A percentile compares a stretch with the other conserved stretches of the same genome.
These are phyloP conservation scores for Spea hammondii DNA, from an alignment of 2,797 vertebrate genomes.

Conservation along the genomic window DNA sequence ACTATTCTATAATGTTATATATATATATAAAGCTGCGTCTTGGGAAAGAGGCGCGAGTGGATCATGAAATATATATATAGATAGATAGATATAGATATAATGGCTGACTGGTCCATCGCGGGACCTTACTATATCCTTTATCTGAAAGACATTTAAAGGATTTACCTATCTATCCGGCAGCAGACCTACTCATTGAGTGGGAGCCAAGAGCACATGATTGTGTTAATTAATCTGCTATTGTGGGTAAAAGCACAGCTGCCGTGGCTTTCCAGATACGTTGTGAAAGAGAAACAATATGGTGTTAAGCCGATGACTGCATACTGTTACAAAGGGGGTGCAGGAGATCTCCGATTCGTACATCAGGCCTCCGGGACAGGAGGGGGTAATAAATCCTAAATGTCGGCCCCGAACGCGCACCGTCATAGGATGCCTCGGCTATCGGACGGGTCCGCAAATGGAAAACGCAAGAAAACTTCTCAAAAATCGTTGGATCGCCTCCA, in stretches of 20 bases:
- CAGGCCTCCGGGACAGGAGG: slow-evolving; percentile 93
- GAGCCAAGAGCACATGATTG: slow-evolving; percentile 98
- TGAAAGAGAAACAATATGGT: slow-evolving; percentile 99
- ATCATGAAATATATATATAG: slow-evolving; percentile 60
- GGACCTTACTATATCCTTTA: slow-evolving; percentile 80
- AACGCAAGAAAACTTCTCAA: slow-evolving; percentile 15
- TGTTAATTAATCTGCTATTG: slow-evolving; percentile 99
- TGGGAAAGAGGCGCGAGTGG: slow-evolving; percentile 67
- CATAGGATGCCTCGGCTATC: slow-evolving; percentile 84
- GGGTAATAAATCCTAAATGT: slow-evolving; percentile 87
- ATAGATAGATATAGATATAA: too few relatives aligned
- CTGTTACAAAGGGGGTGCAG: slow-evolving; percentile 94
- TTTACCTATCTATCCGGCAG: slow-evolving; percentile 99
- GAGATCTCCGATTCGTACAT: slow-evolving; percentile 96
- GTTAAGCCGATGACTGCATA: slow-evolving; percentile 95
- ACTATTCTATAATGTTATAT: too few relatives aligned
- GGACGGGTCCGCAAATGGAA: slow-evolving; percentile 73
- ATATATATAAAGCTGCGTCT: slow-evolving; percentile 56
- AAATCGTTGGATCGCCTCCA: not conserved
- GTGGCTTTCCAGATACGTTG: slow-evolving; percentile 93
- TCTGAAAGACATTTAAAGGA: slow-evolving; percentile 94
- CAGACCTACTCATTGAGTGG: slow-evolving; percentile 97
- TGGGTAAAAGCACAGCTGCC: slow-evolving; percentile 98
- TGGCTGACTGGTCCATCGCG: slow-evolving; percentile 73
- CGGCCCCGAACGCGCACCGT: slow-evolving; percentile 90